phyloP scores from a whole-genome alignment of 2,888 invertebrate species.

The Zeuzera pyrina region DNA sequence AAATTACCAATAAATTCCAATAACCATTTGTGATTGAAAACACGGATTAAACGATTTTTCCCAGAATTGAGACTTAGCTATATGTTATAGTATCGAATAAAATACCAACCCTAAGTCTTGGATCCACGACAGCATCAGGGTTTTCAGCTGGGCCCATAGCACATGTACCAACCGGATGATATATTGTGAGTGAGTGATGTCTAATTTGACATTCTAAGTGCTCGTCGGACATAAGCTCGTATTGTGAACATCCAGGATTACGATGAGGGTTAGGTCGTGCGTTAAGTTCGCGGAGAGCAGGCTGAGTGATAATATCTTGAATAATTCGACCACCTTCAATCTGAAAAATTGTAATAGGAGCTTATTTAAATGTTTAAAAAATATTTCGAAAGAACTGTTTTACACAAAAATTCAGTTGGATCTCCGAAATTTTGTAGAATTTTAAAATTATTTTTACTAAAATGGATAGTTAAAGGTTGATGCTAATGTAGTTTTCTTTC shows the following conservation, averaged over 20 bases:
- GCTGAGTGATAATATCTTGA: slow-evolving; percentile 73
- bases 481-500: too few species aligned
- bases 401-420: too few species aligned
- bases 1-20: too few species aligned
- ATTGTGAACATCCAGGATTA: slow-evolving; percentile 77
- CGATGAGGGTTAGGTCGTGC: slow-evolving; percentile 75
- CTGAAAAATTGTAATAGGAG: too few species aligned
- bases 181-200: slow-evolving; percentile 84
- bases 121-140: slow-evolving; percentile 78
- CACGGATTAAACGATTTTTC: too few species aligned
- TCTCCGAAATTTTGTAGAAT: too few species aligned
- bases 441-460: too few species aligned
- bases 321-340: slow-evolving; percentile 83
- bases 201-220: slow-evolving; percentile 85
- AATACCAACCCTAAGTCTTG: slow-evolving; percentile 65
- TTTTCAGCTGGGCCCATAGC: slow-evolving; percentile 80
- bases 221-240: slow-evolving; percentile 78
- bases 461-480: too few species aligned
- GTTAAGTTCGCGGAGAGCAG: slow-evolving; percentile 74
- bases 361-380: too few species aligned
- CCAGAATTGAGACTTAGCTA: too few species aligned
- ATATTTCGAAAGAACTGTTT: too few species aligned
- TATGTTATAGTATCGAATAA: neutral
- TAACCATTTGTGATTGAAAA: too few species aligned
- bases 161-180: slow-evolving; percentile 86